Evolutionary conservation across 2,113 vertebrate species (phyloP), one percentile per base, ranked within the genome.

Genomic region (Garra rufa): DNA sequence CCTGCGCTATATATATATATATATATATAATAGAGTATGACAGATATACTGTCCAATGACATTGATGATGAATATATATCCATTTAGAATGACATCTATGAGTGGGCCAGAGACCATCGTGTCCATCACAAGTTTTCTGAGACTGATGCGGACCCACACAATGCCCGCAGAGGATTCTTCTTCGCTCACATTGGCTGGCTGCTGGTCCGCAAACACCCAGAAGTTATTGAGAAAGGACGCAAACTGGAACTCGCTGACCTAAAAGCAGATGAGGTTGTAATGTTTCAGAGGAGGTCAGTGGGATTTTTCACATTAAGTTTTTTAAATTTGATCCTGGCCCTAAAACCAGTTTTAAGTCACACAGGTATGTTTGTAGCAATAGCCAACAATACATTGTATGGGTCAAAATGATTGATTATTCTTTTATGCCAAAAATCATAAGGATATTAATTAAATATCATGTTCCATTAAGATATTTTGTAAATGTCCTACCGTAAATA

Each of bases 111-210:
- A 86, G 98, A 99, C 85, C 97, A 99, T 90, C 95, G 96, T 0
- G 95, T 92, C 52, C 98, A 99, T 88, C 98, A 99, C 92, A 99
- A 99, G 92, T 98, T 95, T 93, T 97, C 97, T 0, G 97, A 98
- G 90, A 99, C 98, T 0, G 91, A 97, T 0, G 97, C 97, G 0
- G 98, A 99, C 87, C 97, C 97, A 6, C 97, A 99, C 88, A 98
- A 98, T 0, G 95, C 96, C 81, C 89, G 2, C 0, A 91, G 96
- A 19, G 97, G 97, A 4, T 99, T 99, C 88, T 99, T 99, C 95
- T 99, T 99, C 86, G 90, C 97, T 63, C 97, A 99, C 38, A 91
- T 99, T 0, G 97, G 97, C 9, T 99, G 98, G 97, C 93, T 99
- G 86, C 92, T 99, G 15, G 95, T 98, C 55, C 96, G 97, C 85